Conservation (phyloP, 2,888 invertebrate species). For the Pandemis corylana region DNA sequence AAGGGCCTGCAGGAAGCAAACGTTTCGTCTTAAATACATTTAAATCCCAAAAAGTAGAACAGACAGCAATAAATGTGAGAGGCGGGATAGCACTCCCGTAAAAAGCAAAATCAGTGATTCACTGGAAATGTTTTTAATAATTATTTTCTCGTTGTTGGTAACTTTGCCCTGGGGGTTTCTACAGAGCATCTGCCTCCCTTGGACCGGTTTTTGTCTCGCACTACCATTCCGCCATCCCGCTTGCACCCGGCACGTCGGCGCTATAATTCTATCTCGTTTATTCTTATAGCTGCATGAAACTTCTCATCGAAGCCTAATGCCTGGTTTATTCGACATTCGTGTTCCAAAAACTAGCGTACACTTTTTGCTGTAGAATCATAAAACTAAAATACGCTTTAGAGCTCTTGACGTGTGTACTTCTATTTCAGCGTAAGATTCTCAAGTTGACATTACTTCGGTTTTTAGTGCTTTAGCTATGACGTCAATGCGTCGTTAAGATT, state of each 20-base stretch:
- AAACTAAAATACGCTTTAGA: not conserved
- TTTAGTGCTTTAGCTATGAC: slow-evolving; percentile 12
- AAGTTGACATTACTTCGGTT: slow-evolving; percentile 3
- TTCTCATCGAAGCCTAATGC: slow-evolving; percentile 57
- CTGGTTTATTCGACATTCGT: slow-evolving; percentile 29
- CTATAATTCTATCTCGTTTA: slow-evolving; percentile 58
- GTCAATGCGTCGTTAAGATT: slow-evolving; percentile 15
- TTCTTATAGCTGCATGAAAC: slow-evolving; percentile 69
- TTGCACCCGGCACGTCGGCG: slow-evolving; percentile 51
- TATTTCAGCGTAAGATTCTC: slow-evolving; percentile 3
- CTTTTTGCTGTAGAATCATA: not conserved
- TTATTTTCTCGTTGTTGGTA: slow-evolving; percentile 78
- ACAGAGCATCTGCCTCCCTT: slow-evolving; percentile 78
- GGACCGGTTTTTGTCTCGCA: slow-evolving; percentile 78
- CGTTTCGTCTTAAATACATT: slow-evolving; percentile 29
- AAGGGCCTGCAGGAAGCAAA: slow-evolving; percentile 32
- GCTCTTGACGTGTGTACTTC: slow-evolving; percentile 12
- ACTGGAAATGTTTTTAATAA: slow-evolving; percentile 66
- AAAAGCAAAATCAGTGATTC: slow-evolving; percentile 51
- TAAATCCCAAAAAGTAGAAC: slow-evolving; percentile 36
- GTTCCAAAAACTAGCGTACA: slow-evolving; percentile 11
- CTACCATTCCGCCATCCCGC: slow-evolving; percentile 58
- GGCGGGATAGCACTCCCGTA: slow-evolving; percentile 41
- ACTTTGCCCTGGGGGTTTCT: slow-evolving; percentile 77
- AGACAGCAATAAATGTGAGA: slow-evolving; percentile 33